Conservation (phyloP, 2,888 invertebrate genomes). For the Calliscelio sp. region DNA sequence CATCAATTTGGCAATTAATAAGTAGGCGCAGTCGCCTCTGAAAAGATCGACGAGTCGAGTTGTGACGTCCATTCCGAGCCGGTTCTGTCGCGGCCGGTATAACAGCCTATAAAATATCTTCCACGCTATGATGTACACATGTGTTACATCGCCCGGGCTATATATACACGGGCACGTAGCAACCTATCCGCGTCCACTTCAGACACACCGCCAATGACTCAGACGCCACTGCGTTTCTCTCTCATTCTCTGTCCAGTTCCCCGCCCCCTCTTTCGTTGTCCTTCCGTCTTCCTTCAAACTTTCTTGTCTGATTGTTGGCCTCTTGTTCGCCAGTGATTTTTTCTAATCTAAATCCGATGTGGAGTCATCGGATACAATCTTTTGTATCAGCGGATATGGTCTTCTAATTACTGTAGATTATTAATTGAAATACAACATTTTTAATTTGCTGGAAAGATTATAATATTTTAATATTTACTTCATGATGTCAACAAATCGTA, state of each 20-base stretch:
- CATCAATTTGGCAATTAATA: no score
- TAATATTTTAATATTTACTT: no score
- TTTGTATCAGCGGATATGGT: no score
- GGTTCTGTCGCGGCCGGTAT: conserved; percentile 20
- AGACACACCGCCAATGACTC: conserved; percentile 56
- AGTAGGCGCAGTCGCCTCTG: no score
- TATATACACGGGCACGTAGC: conserved; percentile 52
- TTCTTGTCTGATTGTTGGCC: neutral
- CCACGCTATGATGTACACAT: conserved; percentile 35
- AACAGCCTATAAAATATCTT: conserved; percentile 42
- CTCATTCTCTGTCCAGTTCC: neutral
- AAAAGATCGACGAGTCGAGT: no score
- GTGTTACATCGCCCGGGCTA: conserved; percentile 39
- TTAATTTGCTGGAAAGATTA: no score
- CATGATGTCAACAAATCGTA: no score
- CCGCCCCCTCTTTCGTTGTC: neutral
- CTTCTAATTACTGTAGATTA: no score
- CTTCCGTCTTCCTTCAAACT: neutral
- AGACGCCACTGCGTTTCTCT: conserved; percentile 36
- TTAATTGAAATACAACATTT: no score
- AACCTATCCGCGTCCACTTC: conserved; percentile 55
- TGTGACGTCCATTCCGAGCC: conserved; percentile 21
- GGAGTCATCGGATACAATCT: no score
- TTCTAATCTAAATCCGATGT: no score
- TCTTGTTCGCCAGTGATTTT: no score